Conservation (phyloP, 2,888 invertebrate species). For the Bellardia bayeri region DNA sequence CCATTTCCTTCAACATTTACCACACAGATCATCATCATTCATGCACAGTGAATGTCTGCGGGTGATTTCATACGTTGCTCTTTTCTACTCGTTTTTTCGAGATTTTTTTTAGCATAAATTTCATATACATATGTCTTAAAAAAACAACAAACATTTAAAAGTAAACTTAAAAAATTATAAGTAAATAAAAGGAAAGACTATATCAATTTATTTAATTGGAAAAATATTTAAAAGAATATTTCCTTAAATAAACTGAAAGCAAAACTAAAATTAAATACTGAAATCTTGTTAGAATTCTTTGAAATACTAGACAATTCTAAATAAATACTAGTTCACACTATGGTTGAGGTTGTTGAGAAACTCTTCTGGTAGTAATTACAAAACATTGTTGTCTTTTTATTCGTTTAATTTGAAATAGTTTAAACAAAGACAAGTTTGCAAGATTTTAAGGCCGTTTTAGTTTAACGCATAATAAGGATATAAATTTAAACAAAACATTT, state of each 20-base stretch:
- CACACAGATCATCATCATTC: constrained; percentile 48
- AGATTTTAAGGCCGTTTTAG: background rate
- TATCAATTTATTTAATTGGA: constrained; percentile 38
- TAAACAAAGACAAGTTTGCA: background rate
- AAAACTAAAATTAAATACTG: no score
- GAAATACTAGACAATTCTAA: no score
- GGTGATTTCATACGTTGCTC: constrained; percentile 40
- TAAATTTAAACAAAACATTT: no score
- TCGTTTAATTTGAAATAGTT: background rate
- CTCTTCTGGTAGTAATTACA: no score
- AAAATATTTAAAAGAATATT: constrained; percentile 42
- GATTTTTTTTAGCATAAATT: constrained; percentile 17
- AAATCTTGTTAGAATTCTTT: no score
- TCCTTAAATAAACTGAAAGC: background rate
- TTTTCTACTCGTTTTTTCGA: background rate
- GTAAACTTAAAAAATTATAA: background rate
- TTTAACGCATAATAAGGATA: no score
- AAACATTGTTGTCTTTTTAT: background rate
- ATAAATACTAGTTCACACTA: no score
- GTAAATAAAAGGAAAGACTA: background rate
- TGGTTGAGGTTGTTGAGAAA: no score
- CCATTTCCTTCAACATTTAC: background rate
- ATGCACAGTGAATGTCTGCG: constrained; percentile 52
- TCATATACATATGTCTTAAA: background rate
- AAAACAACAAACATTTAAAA: constrained; percentile 6